phyloP scores from a whole-genome alignment of 2,113 vertebrate genomes.

The Hydrochoerus hydrochaeris region DNA sequence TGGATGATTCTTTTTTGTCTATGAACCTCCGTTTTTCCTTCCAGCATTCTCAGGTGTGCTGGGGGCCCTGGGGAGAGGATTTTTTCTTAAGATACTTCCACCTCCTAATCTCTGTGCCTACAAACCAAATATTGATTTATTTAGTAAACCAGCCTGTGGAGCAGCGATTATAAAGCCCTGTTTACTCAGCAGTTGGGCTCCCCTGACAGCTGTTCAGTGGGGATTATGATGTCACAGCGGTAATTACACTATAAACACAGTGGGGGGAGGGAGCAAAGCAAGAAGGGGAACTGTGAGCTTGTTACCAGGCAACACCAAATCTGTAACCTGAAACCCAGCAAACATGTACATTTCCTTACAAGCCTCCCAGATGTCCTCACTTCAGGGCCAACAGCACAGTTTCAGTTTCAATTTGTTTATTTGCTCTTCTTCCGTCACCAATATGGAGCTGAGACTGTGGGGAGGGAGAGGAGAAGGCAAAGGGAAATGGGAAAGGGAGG shows the following conservation, averaged over 20 bases:
- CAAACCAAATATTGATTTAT: constrained; percentile 85
- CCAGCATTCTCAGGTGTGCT: constrained; percentile 81
- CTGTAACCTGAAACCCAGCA: constrained; percentile 84
- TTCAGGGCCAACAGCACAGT: constrained; percentile 81
- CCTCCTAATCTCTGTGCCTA: constrained; percentile 80
- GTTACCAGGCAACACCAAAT: constrained; percentile 81
- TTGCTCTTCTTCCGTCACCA: constrained; percentile 62
- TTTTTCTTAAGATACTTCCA: constrained; percentile 84
- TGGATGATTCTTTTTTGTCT: not conserved
- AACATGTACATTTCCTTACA: constrained; percentile 74
- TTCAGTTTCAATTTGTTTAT: constrained; percentile 89
- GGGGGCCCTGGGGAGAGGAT: constrained; percentile 61
- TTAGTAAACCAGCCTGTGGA: constrained; percentile 81
- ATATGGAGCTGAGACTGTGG: constrained; percentile 53
- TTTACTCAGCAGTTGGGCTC: constrained; percentile 82
- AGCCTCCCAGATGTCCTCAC: constrained; percentile 85
- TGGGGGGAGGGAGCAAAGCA: constrained; percentile 84
- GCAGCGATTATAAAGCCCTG: constrained; percentile 71
- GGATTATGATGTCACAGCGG: constrained; percentile 86
- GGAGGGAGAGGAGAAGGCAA: not conserved
- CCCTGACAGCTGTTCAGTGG: constrained; percentile 85
- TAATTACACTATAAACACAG: constrained; percentile 86
- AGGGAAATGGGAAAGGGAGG: not conserved
- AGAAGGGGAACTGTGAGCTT: constrained; percentile 77
- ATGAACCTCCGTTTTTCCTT: constrained; percentile 76